These are phyloP conservation scores for Lacerta bilineata DNA, from an alignment of 2,797 vertebrate species.

Conservation along the genomic window DNA sequence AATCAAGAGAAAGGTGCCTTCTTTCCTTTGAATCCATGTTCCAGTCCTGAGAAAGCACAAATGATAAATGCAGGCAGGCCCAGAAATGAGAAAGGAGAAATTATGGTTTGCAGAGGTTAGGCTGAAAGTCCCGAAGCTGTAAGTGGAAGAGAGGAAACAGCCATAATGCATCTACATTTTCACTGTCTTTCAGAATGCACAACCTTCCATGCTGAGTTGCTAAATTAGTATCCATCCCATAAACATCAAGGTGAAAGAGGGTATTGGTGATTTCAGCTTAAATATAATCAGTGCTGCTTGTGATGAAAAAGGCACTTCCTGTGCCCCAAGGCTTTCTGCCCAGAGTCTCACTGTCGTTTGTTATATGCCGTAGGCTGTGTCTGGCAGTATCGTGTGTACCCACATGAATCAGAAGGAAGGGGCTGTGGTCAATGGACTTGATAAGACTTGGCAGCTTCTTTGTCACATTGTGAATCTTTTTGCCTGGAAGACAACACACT, in stretches of 20 bases:
- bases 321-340: too few relatives aligned
- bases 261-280: conserved; percentile 33
- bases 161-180: conserved; percentile 5
- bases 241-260: conserved; percentile 20
- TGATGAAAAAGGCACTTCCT: too few relatives aligned
- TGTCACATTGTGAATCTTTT: too few relatives aligned
- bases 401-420: too few relatives aligned
- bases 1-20: background rate
- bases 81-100: background rate
- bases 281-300: conserved; percentile 45
- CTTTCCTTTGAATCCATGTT: background rate
- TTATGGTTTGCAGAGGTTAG: conserved; percentile 14
- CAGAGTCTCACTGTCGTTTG: too few relatives aligned
- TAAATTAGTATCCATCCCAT: conserved; percentile 57
- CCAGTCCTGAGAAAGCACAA: background rate
- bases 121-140: conserved; percentile 23
- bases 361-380: too few relatives aligned
- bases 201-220: conserved; percentile 48
- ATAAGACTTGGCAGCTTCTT: too few relatives aligned
- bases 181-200: conserved; percentile 37
- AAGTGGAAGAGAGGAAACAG: conserved; percentile 30
- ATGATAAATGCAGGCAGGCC: background rate
- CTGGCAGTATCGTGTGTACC: too few relatives aligned
- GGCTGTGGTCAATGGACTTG: too few relatives aligned
- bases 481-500: too few relatives aligned